These are phyloP conservation scores for Sweltsa coloradensis DNA, from an alignment of 1,140 invertebrate species.

Conservation along the genomic window DNA sequence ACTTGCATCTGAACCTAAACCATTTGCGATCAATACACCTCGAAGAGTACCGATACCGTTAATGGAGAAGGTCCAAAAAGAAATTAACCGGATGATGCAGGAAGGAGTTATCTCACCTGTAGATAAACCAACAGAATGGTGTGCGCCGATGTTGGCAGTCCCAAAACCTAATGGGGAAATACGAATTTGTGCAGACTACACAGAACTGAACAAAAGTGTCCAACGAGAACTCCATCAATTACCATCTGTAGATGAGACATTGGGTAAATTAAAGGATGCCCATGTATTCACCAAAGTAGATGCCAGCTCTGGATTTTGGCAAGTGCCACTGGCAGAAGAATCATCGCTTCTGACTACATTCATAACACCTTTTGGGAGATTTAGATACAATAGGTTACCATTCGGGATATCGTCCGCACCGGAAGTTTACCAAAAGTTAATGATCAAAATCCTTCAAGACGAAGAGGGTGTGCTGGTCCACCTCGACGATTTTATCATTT, in stretches of 20 bases:
- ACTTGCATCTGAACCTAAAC: background rate
- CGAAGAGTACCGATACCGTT: constrained; percentile 23
- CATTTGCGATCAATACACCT: constrained; percentile 14
- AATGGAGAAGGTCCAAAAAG: constrained; percentile 16
- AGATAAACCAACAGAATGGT: constrained; percentile 27
- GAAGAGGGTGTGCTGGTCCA: background rate
- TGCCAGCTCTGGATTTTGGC: constrained; percentile 16
- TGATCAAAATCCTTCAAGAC: background rate
- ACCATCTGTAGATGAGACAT: constrained; percentile 5
- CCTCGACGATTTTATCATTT: constrained; percentile 2
- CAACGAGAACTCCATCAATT: constrained; percentile 16
- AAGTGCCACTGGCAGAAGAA: constrained; percentile 15
- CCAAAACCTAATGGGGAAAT: constrained; percentile 25
- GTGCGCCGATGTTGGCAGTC: constrained; percentile 27
- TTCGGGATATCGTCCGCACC: constrained; percentile 17
- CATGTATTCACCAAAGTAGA: constrained; percentile 16
- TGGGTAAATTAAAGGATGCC: constrained; percentile 1
- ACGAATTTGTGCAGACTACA: constrained; percentile 30
- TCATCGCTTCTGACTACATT: constrained; percentile 16
- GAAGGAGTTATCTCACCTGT: constrained; percentile 23
- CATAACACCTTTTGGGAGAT: constrained; percentile 18
- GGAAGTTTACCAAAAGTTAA: background rate
- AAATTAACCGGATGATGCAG: constrained; percentile 18
- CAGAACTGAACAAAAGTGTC: constrained; percentile 22
- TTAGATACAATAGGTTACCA: constrained; percentile 13